These are phyloP conservation scores for Heliornis fulica DNA, from an alignment of 2,113 vertebrate species.

Conservation along the genomic window DNA sequence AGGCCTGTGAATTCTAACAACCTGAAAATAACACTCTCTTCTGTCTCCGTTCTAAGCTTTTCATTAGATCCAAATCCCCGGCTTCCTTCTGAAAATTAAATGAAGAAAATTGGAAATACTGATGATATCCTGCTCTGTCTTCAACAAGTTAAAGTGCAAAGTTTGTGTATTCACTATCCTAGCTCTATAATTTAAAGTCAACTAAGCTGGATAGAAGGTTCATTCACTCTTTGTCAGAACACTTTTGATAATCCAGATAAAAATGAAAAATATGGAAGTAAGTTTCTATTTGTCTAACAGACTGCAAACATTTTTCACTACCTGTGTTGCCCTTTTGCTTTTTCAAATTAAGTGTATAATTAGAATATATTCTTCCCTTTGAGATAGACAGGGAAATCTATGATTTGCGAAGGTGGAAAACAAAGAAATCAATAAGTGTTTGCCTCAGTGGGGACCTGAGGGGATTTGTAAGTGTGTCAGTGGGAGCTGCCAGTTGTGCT, in stretches of 20 bases:
- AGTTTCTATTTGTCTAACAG: background rate
- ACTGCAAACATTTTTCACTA: conserved; percentile 25
- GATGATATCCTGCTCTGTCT: background rate
- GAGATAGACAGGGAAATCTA: conserved; percentile 60
- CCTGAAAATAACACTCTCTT: background rate
- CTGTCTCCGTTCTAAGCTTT: conserved; percentile 6
- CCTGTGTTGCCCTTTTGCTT: conserved; percentile 52
- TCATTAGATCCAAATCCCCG: conserved; percentile 29
- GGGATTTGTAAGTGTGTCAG: conserved; percentile 36
- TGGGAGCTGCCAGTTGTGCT: background rate
- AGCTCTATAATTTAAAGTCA: background rate
- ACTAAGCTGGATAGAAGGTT: background rate
- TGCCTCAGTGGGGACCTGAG: conserved; percentile 29
- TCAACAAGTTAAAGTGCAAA: background rate
- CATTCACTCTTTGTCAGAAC: background rate
- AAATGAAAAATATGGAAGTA: background rate
- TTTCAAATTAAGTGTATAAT: conserved; percentile 73
- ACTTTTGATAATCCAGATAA: background rate
- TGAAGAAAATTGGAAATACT: conserved; percentile 2
- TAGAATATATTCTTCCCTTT: conserved; percentile 43
- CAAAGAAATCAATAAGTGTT: conserved; percentile 71
- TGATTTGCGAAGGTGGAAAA: conserved; percentile 66
- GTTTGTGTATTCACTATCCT: background rate
- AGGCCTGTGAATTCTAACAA: background rate
- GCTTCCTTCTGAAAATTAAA: conserved; percentile 38